Evolutionary conservation across 2,797 vertebrate species (phyloP).

Genomic region (Capromys pilorides): DNA sequence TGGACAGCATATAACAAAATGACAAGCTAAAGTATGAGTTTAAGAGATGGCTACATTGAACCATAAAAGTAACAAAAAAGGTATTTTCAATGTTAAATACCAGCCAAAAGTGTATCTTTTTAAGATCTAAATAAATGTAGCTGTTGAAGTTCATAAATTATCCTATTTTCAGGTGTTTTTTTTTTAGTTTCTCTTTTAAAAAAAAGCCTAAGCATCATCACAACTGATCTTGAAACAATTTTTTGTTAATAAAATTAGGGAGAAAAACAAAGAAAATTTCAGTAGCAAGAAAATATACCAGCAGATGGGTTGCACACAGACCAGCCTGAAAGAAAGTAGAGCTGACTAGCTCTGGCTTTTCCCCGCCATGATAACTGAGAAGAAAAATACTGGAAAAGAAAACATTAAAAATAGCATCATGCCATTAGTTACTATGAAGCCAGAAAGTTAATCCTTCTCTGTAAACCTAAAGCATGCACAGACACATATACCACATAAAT

Average conservation of each 20-base stretch:
- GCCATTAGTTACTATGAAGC: constrained; percentile 34
- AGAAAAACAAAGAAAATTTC: background rate
- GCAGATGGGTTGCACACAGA: constrained; percentile 57
- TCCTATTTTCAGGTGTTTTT: background rate
- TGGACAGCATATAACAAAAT: background rate
- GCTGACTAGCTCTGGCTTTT: constrained; percentile 62
- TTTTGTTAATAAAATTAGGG: constrained; percentile 19
- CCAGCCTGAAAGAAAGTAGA: background rate
- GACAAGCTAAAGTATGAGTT: background rate
- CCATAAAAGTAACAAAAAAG: background rate
- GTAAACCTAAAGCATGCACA: constrained; percentile 24
- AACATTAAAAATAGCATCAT: constrained; percentile 58
- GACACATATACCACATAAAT: constrained; percentile 24
- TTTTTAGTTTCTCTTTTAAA: background rate
- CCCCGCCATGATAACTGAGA: constrained; percentile 56
- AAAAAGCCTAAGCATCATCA: constrained; percentile 1
- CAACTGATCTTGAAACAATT: constrained; percentile 48
- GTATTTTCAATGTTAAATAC: constrained; percentile 52
- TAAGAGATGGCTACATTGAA: background rate
- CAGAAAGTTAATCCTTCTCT: constrained; percentile 52
- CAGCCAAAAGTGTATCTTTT: background rate
- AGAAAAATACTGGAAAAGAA: constrained; percentile 36
- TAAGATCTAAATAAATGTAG: background rate
- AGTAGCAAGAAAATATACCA: constrained; percentile 26
- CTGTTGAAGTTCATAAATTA: background rate